phyloP scores from a whole-genome alignment of 2,797 vertebrate species.

The Tenualosa ilisha region DNA sequence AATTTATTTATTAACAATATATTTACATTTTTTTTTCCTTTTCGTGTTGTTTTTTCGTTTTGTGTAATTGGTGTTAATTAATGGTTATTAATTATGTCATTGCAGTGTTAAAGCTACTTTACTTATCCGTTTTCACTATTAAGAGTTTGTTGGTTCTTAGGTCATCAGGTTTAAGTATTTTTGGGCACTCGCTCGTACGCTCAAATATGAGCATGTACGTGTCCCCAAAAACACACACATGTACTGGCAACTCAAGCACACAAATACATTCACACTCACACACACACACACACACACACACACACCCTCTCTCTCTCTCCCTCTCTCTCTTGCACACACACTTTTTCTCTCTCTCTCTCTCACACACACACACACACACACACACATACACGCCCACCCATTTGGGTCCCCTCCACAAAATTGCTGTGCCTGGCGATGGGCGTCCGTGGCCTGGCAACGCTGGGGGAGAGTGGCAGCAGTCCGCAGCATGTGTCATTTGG shows the following conservation, averaged over 20 bases:
- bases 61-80: background rate
- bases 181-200: slow-evolving; percentile 7
- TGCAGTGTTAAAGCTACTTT: background rate
- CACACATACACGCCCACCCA: slow-evolving; percentile 48
- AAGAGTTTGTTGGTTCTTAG: background rate
- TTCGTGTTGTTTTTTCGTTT: background rate
- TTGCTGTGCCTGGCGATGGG: slow-evolving; percentile 54
- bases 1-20: background rate
- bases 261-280: background rate
- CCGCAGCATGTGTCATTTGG: slow-evolving; percentile 67
- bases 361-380: slow-evolving; percentile 46
- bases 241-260: background rate
- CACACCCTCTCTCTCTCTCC: slow-evolving; percentile 1
- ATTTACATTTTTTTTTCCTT: background rate
- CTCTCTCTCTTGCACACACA: background rate
- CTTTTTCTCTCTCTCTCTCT: background rate
- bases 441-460: slow-evolving; percentile 57
- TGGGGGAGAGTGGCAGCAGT: slow-evolving; percentile 42
- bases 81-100: background rate
- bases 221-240: background rate
- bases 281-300: background rate
- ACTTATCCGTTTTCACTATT: background rate
- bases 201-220: background rate
- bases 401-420: slow-evolving; percentile 58
- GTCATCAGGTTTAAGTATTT: background rate